These are phyloP conservation scores for Aurelia sp. DNA, from an alignment of 30 jellyfish, hydroid and myxozoan genomes.

Conservation along the genomic window DNA sequence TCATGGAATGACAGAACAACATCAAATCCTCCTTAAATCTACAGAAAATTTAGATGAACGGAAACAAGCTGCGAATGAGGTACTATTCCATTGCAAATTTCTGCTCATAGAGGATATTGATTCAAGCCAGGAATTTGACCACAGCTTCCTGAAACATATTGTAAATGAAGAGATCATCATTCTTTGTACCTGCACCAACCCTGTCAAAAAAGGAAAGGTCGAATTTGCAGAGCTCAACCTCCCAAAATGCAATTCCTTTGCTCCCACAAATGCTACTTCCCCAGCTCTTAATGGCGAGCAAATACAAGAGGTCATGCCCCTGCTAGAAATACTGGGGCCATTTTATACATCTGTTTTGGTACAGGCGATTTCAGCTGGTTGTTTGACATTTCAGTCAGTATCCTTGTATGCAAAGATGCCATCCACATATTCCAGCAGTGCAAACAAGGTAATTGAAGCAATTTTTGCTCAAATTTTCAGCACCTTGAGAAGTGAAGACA, in stretches of 20 bases:
- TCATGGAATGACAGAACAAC: slow-evolving; percentile 27
- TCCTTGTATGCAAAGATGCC: not conserved
- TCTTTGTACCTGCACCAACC: slow-evolving; percentile 6
- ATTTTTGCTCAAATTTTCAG: slow-evolving; percentile 1
- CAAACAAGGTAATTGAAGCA: not conserved
- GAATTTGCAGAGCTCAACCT: not conserved
- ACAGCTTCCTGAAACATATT: slow-evolving; percentile 9
- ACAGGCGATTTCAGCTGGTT: not conserved
- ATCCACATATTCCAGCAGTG: not conserved
- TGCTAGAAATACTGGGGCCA: slow-evolving; percentile 35
- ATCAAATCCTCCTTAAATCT: slow-evolving; percentile 11
- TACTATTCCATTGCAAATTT: slow-evolving; percentile 13
- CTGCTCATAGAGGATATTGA: slow-evolving; percentile 37
- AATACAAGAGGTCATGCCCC: not conserved
- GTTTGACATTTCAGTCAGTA: not conserved
- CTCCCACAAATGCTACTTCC: not conserved
- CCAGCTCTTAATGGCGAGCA: not conserved
- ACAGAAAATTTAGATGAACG: not conserved
- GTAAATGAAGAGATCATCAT: slow-evolving; percentile 6
- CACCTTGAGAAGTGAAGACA: not conserved
- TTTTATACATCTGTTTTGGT: slow-evolving; percentile 2
- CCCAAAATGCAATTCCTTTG: not conserved
- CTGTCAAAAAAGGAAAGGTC: not conserved
- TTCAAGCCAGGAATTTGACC: slow-evolving; percentile 19
- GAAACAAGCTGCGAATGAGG: slow-evolving; percentile 26